Evolutionary conservation across 2,113 vertebrate species (phyloP), one percentile per base, ranked within the genome.

Genomic region (Collichthys lucidus): DNA sequence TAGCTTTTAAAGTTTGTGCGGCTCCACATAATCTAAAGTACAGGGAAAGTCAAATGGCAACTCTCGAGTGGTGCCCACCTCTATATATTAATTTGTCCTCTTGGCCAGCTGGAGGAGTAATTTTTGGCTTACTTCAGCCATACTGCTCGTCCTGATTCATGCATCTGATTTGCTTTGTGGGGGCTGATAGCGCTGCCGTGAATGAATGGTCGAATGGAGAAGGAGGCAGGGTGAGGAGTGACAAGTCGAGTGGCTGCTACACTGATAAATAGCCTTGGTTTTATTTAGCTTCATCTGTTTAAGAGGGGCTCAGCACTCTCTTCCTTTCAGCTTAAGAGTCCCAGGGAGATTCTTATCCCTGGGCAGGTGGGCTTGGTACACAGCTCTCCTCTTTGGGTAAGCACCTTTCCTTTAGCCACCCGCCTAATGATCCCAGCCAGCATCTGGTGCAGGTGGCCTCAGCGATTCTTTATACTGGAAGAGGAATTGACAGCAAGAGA

Each of bases 251-350:
- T 79, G 88, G 85, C 88, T 86, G 80, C 78, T 82, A 75, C 74
- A 57, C 86, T 93, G 91, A 94, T 86, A 86, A 92, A 94, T 91
- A 72, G 75, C 89, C 70, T 82, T 68, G 79, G 71, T 85, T 91
- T 91, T 85, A 89, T 88, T 92, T 87, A 79, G 91, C 77, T 92
- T 94, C 89, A 92, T 94, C 89, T 91, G 84, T 84, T 92, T 90
- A 88, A 89, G 87, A 92, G 88, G 85, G 82, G 74, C 81, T 86
- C 80, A 72, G 79, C 17, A 40, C 71, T 82, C 79, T 86, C 35
- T 61, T 86, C 44, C 80, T 86, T 92, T 92, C 80, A 86, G 80
- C 85, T 89, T 85, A 93, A 92, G 82, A 74, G 88, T 90, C 85
- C 89, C 86, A 80, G 75, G 46, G 88, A 92, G 79, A 77, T 85